Percentiles rank a stretch among this genome's conserved stretches.
Evolutionary conservation across 1,140 invertebrate species (phyloP).

Genomic region (Musca vetustissima): DNA sequence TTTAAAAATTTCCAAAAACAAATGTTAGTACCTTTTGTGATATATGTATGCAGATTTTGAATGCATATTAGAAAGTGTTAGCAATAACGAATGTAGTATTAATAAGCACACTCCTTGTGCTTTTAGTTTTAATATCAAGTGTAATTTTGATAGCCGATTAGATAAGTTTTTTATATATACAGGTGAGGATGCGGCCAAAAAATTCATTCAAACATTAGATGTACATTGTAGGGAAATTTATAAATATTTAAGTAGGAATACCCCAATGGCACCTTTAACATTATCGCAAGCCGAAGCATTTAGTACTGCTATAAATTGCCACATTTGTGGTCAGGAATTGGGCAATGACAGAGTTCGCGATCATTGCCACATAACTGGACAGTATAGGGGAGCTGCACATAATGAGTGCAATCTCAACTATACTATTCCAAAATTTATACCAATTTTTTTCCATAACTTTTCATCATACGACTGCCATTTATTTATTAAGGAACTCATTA

Average conservation of each 20-base stretch:
- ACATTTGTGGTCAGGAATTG: background rate
- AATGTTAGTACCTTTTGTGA: conserved; percentile 41
- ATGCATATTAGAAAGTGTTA: conserved; percentile 34
- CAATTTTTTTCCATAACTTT: conserved; percentile 54
- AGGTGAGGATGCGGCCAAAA: conserved; percentile 37
- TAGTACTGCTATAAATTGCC: conserved; percentile 6
- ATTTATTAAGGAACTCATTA: conserved; percentile 31
- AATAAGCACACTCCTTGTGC: conserved; percentile 45
- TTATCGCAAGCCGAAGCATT: too few relatives aligned
- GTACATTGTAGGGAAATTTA: conserved; percentile 32
- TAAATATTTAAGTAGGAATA: conserved; percentile 18
- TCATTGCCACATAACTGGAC: background rate
- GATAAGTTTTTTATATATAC: conserved; percentile 36
- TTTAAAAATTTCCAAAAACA: conserved; percentile 41
- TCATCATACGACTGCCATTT: conserved; percentile 51
- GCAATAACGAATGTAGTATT: conserved; percentile 26
- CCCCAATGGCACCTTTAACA: conserved; percentile 32
- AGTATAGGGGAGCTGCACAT: conserved; percentile 31
- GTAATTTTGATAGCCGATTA: too few relatives aligned
- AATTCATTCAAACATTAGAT: conserved; percentile 36
- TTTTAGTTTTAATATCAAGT: conserved; percentile 40
- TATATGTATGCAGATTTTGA: conserved; percentile 53
- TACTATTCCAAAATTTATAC: conserved; percentile 36
- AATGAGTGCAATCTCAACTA: conserved; percentile 41
- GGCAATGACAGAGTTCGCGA: background rate